A percentile compares a stretch with the other conserved stretches of the same genome.
phyloP scores from a whole-genome alignment of 2,888 invertebrate species.

The Platerodrilus igneus region DNA sequence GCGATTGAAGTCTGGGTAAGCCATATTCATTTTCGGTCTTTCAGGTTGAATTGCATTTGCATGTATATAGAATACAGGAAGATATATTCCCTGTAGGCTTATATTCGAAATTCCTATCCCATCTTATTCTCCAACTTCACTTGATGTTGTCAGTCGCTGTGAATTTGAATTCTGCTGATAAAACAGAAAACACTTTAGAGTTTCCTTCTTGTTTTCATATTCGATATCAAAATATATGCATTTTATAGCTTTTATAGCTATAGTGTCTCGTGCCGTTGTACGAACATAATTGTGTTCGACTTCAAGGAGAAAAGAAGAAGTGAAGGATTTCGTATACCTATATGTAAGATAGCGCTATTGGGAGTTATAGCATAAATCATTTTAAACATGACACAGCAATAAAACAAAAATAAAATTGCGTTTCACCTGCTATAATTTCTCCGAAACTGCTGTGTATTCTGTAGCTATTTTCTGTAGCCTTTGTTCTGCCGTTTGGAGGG shows the following conservation, averaged over 20 bases:
- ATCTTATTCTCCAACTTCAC: conserved; percentile 8
- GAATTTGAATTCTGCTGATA: conserved; percentile 6
- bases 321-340: conserved; percentile 31
- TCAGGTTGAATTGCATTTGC: conserved; percentile 44
- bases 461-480: too few relatives aligned
- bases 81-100: conserved; percentile 31
- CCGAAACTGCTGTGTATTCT: conserved; percentile 27
- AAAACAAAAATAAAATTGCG: conserved; percentile 38
- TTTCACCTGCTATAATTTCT: conserved; percentile 36
- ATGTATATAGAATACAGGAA: conserved; percentile 42
- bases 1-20: conserved; percentile 34
- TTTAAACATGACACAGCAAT: conserved; percentile 36
- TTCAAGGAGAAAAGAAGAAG: conserved; percentile 27
- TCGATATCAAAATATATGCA: too few relatives aligned
- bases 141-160: neutral
- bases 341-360: too few relatives aligned
- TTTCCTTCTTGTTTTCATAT: conserved; percentile 29
- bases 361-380: conserved; percentile 37
- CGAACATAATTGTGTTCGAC: too few relatives aligned
- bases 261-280: too few relatives aligned
- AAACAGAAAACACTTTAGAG: conserved; percentile 7
- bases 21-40: conserved; percentile 39
- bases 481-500: too few relatives aligned
- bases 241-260: too few relatives aligned
- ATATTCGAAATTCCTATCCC: conserved; percentile 21